Conservation (phyloP, 1,140 invertebrate species). For the Paraescarpia echinospica region DNA sequence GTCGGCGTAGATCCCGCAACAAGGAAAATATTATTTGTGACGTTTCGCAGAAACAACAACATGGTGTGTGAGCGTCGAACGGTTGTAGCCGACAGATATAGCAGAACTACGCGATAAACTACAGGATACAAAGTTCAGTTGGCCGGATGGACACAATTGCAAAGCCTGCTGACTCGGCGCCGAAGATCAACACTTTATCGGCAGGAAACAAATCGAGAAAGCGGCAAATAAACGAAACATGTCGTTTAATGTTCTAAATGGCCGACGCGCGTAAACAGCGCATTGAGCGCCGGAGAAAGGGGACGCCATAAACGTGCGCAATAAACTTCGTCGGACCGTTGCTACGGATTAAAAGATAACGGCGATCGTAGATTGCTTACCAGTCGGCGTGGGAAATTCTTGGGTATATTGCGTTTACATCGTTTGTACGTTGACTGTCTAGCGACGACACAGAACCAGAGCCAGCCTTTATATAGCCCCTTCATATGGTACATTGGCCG, state of each 20-base stretch:
- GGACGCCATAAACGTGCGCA: background rate
- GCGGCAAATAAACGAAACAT: background rate
- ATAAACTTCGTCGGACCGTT: background rate
- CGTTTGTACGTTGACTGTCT: background rate
- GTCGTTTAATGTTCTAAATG: conserved; percentile 1
- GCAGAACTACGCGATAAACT: background rate
- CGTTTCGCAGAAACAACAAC: background rate
- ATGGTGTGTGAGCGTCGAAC: background rate
- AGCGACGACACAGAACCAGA: background rate
- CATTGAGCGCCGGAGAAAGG: background rate
- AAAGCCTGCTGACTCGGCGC: background rate
- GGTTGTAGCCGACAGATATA: background rate
- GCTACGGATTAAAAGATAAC: conserved; percentile 5
- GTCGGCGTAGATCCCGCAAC: background rate
- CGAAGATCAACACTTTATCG: background rate
- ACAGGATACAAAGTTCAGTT: conserved; percentile 1
- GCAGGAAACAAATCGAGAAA: background rate
- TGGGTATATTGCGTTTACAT: background rate
- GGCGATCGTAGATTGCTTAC: background rate
- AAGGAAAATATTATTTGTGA: background rate
- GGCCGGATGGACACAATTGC: background rate
- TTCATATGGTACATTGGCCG: background rate
- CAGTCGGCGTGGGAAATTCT: background rate
- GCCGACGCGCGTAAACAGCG: background rate
- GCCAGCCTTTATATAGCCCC: background rate